Percentiles rank a stretch among this genome's conserved stretches.
Evolutionary conservation across 2,113 vertebrate genomes (phyloP).

Genomic region (Gallinago paraguaiae): DNA sequence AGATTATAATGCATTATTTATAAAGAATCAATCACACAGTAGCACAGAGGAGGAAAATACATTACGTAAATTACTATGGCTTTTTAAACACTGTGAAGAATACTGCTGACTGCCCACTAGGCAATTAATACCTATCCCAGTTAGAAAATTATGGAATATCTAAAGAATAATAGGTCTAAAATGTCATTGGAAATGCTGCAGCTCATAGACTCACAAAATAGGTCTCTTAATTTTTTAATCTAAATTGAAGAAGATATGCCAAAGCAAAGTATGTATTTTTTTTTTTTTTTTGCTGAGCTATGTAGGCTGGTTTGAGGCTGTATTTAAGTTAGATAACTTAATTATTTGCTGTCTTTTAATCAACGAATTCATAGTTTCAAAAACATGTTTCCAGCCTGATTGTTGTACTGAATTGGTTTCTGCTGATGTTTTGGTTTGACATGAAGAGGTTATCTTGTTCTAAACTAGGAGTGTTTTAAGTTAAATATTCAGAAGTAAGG

Average conservation of each 20-base stretch:
- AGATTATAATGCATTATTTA: slow-evolving; percentile 40
- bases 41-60: background rate
- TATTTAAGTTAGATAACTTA: background rate
- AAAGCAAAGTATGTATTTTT: background rate
- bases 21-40: background rate
- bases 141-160: background rate
- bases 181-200: background rate
- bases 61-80: slow-evolving; percentile 27
- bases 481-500: background rate
- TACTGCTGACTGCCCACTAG: background rate
- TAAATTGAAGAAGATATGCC: background rate
- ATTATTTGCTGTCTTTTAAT: background rate
- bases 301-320: background rate
- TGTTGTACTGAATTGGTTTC: background rate
- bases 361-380: background rate
- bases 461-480: background rate
- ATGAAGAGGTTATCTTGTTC: background rate
- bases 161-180: background rate
- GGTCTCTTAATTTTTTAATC: background rate
- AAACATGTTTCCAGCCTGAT: background rate
- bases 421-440: background rate
- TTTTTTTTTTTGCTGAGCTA: background rate
- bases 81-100: slow-evolving; percentile 14
- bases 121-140: background rate
- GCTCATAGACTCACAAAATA: background rate